phyloP scores from a whole-genome alignment of 1,140 invertebrate species.

The Bombus vancouverensis region DNA sequence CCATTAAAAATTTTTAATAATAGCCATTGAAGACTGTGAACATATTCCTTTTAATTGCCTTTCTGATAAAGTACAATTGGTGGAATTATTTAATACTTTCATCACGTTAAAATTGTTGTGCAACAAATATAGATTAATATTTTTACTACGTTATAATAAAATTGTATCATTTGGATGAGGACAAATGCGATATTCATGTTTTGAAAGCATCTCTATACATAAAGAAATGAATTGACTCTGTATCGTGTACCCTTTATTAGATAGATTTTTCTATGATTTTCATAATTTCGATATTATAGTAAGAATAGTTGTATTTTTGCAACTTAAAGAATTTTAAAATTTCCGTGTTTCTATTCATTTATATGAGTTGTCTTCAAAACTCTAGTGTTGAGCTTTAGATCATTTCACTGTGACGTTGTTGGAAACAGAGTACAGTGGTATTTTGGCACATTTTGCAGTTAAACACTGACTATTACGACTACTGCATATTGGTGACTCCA shows the following conservation, averaged over 20 bases:
- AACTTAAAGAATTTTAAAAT: neutral
- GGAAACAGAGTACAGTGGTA: too few species aligned
- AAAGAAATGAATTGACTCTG: neutral
- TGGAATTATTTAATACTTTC: neutral
- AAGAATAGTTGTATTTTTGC: neutral
- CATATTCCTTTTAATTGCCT: neutral
- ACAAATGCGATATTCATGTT: neutral
- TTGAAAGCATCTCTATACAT: neutral
- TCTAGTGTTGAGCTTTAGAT: too few species aligned
- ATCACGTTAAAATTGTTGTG: neutral
- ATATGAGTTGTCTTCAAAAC: neutral
- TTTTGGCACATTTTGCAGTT: too few species aligned
- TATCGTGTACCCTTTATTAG: neutral
- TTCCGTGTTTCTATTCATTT: neutral
- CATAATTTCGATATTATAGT: neutral
- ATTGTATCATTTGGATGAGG: neutral
- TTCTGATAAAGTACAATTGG: neutral
- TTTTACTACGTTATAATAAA: neutral
- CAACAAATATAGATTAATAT: neutral
- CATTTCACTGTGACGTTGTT: neutral
- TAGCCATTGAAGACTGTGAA: neutral
- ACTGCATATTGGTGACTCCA: neutral
- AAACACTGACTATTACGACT: constrained; percentile 39
- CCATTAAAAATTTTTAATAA: neutral
- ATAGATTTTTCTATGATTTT: neutral